A percentile compares a stretch with the other conserved stretches of the same genome.
Evolutionary conservation across 2,888 invertebrate species (phyloP).

Genomic region (Acrobasis consociella): DNA sequence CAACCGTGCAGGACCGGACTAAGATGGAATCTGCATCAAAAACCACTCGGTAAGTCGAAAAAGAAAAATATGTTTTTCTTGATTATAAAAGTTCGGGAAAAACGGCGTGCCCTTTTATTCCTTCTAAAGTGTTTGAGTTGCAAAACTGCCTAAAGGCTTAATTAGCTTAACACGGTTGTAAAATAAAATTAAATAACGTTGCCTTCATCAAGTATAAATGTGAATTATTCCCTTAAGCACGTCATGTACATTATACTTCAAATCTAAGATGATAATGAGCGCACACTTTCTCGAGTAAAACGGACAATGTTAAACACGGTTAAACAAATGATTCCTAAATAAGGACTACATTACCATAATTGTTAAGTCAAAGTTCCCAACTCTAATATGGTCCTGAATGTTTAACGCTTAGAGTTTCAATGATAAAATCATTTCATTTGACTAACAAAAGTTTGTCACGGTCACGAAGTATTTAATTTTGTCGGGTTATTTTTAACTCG

Average conservation of each 20-base stretch:
- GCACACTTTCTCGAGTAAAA: slow-evolving; percentile 38
- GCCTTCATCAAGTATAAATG: no score
- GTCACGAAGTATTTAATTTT: slow-evolving; percentile 3
- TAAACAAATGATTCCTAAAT: slow-evolving; percentile 46
- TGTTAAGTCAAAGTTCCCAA: slow-evolving; percentile 40
- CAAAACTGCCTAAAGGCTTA: not conserved
- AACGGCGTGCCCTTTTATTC: not conserved
- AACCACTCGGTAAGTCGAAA: no score
- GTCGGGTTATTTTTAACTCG: no score
- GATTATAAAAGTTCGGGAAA: not conserved
- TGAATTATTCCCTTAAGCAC: not conserved
- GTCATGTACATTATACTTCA: slow-evolving; percentile 7
- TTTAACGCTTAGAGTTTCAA: slow-evolving; percentile 14
- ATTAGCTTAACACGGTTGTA: not conserved
- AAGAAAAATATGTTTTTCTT: no score
- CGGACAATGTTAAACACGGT: slow-evolving; percentile 44
- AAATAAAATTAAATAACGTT: not conserved
- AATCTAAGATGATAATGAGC: slow-evolving; percentile 42
- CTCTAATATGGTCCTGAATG: slow-evolving; percentile 32
- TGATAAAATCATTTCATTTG: slow-evolving; percentile 15
- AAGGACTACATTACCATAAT: slow-evolving; percentile 55
- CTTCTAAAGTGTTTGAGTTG: not conserved
- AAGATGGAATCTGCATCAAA: no score
- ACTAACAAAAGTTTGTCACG: not conserved
- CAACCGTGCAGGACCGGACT: no score